Evolutionary conservation across 2,888 invertebrate species (phyloP).

Genomic region (Andrena bicolor): DNA sequence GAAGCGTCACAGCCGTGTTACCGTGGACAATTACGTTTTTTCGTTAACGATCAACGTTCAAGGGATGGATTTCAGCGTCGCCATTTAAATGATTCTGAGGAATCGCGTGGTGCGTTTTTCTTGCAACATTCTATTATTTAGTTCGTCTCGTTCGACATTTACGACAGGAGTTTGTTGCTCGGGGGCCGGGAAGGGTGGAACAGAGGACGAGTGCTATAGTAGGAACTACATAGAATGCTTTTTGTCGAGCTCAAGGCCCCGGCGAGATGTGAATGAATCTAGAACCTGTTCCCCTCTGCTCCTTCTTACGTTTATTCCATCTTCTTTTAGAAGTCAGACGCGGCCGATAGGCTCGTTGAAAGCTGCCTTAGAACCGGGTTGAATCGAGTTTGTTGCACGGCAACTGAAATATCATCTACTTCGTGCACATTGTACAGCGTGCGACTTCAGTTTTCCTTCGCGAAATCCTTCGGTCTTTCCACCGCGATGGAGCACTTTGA

Average conservation of each 20-base stretch:
- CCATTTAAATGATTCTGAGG: background rate
- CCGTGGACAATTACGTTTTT: background rate
- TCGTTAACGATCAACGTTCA: background rate
- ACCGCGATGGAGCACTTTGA: background rate
- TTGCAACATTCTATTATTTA: slow-evolving; percentile 49
- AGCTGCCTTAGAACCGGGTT: slow-evolving; percentile 52
- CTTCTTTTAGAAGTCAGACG: slow-evolving; percentile 66
- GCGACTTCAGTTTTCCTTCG: slow-evolving; percentile 7
- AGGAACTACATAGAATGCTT: slow-evolving; percentile 76
- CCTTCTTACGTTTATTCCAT: slow-evolving; percentile 71
- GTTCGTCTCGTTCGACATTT: slow-evolving; percentile 59
- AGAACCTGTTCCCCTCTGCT: slow-evolving; percentile 81
- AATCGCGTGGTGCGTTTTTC: slow-evolving; percentile 22
- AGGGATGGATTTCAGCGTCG: background rate
- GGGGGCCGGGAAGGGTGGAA: slow-evolving; percentile 38
- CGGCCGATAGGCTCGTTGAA: slow-evolving; percentile 65
- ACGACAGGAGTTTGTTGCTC: slow-evolving; percentile 50
- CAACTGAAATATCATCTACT: slow-evolving; percentile 52
- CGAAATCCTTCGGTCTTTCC: background rate
- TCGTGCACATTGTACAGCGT: slow-evolving; percentile 8
- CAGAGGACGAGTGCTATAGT: slow-evolving; percentile 67
- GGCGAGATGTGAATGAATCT: slow-evolving; percentile 82
- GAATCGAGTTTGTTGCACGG: slow-evolving; percentile 53
- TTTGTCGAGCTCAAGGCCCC: slow-evolving; percentile 79
- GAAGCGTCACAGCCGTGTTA: background rate